A percentile compares a stretch with the other conserved stretches of the same genome.
Evolutionary conservation across 2,888 invertebrate species (phyloP).

Genomic region (Clostera curtula): DNA sequence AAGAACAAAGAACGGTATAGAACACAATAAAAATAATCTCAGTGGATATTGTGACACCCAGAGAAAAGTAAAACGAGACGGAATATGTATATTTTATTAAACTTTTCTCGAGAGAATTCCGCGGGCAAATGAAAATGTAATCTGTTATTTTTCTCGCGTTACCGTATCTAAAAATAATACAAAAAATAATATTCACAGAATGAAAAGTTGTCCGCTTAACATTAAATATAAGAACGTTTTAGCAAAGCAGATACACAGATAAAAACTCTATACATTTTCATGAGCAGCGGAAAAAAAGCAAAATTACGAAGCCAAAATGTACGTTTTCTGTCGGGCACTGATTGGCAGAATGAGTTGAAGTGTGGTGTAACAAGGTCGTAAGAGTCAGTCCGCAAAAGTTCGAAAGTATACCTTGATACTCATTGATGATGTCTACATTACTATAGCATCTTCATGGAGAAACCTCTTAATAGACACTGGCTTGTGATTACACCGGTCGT

Average conservation of each 20-base stretch:
- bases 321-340: conserved; percentile 45
- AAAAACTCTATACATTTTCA: conserved; percentile 61
- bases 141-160: conserved; percentile 32
- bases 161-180: conserved; percentile 44
- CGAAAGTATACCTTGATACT: conserved; percentile 40
- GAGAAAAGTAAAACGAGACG: not conserved
- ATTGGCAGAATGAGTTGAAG: conserved; percentile 37
- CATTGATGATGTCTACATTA: conserved; percentile 41
- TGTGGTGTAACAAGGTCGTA: conserved; percentile 32
- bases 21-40: too few species aligned
- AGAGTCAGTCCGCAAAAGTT: conserved; percentile 25
- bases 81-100: not conserved
- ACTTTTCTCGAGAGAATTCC: conserved; percentile 10
- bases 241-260: conserved; percentile 56
- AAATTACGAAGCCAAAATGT: conserved; percentile 49
- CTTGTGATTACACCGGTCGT: conserved; percentile 70
- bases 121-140: conserved; percentile 23
- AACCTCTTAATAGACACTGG: conserved; percentile 55
- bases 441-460: conserved; percentile 35
- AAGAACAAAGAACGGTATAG: too few species aligned
- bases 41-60: too few species aligned
- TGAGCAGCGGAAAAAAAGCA: conserved; percentile 49
- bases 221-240: conserved; percentile 63
- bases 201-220: conserved; percentile 47
- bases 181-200: conserved; percentile 38